Percentiles rank a stretch among this genome's conserved stretches.
Evolutionary conservation across 2,888 invertebrate species (phyloP).

Genomic region (Volucella inflata): DNA sequence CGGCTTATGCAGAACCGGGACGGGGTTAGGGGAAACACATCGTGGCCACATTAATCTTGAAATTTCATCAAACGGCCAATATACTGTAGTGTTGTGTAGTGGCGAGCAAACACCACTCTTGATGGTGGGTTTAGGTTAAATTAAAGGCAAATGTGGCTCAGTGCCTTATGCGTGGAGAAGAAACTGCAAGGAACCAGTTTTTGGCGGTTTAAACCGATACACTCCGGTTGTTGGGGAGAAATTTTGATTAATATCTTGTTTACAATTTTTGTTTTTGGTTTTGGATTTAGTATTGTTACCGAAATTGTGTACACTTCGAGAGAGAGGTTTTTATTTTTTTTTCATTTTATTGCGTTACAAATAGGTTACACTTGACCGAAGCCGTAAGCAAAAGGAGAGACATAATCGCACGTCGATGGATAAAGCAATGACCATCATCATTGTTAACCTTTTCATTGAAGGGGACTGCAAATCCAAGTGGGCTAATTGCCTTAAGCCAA

Average conservation of each 20-base stretch:
- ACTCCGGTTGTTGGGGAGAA: conserved; percentile 45
- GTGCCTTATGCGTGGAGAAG: not conserved
- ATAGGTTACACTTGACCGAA: too few relatives aligned
- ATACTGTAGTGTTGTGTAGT: too few relatives aligned
- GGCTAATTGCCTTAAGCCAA: too few relatives aligned
- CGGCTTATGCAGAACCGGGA: too few relatives aligned
- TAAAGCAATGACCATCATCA: too few relatives aligned
- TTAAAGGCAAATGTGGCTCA: not conserved
- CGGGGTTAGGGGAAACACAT: not conserved
- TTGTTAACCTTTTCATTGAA: too few relatives aligned
- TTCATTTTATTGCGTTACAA: too few relatives aligned
- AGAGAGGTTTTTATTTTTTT: too few relatives aligned
- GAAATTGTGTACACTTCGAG: not conserved
- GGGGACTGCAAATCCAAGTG: too few relatives aligned
- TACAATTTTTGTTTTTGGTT: not conserved
- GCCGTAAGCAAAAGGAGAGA: too few relatives aligned
- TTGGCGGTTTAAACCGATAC: conserved; percentile 50
- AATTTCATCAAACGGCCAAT: conserved; percentile 29
- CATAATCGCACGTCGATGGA: too few relatives aligned
- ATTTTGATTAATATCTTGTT: conserved; percentile 43
- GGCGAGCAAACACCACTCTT: not conserved
- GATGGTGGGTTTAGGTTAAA: not conserved
- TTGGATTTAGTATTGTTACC: not conserved
- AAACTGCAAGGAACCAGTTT: conserved; percentile 58
- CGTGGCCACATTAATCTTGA: conserved; percentile 52